Evolutionary conservation across 30 jellyfish, hydroid and myxozoan genomes (phyloP).

Genomic region (Aurelia aurita complex sp. Pacific): DNA sequence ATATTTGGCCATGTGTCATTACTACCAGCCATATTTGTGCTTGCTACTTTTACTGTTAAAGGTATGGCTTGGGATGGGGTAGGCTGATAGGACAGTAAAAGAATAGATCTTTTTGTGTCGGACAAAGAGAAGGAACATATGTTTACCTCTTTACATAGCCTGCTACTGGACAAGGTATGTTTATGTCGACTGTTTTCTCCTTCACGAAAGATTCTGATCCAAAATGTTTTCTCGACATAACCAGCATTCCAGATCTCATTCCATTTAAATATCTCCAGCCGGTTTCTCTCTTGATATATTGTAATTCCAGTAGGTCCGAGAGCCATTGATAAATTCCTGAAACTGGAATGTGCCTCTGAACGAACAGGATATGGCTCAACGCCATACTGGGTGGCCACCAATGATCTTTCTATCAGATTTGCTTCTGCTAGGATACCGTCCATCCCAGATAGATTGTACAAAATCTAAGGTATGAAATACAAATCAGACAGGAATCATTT

Average conservation of each 20-base stretch:
- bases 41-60: too few relatives aligned
- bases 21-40: too few relatives aligned
- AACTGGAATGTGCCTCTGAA: slow-evolving; percentile 89
- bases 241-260: slow-evolving; percentile 95
- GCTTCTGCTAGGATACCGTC: slow-evolving; percentile 79
- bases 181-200: slow-evolving; percentile 90
- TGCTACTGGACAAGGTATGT: slow-evolving; percentile 44
- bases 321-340: slow-evolving; percentile 41
- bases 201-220: slow-evolving; percentile 87
- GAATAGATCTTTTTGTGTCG: too few relatives aligned
- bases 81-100: too few relatives aligned
- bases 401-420: slow-evolving; percentile 65
- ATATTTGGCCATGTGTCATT: too few relatives aligned
- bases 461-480: slow-evolving; percentile 33
- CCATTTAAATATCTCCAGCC: slow-evolving; percentile 83
- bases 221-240: slow-evolving; percentile 54
- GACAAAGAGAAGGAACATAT: too few relatives aligned
- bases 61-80: too few relatives aligned
- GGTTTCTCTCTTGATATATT: slow-evolving; percentile 50
- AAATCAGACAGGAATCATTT: neutral
- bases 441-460: slow-evolving; percentile 72
- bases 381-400: slow-evolving; percentile 58
- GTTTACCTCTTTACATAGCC: slow-evolving; percentile 46
- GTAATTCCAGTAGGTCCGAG: slow-evolving; percentile 84
- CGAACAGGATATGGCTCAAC: slow-evolving; percentile 82